Evolutionary conservation across 2,113 vertebrate species (phyloP).

Genomic region (Bufo bufo): DNA sequence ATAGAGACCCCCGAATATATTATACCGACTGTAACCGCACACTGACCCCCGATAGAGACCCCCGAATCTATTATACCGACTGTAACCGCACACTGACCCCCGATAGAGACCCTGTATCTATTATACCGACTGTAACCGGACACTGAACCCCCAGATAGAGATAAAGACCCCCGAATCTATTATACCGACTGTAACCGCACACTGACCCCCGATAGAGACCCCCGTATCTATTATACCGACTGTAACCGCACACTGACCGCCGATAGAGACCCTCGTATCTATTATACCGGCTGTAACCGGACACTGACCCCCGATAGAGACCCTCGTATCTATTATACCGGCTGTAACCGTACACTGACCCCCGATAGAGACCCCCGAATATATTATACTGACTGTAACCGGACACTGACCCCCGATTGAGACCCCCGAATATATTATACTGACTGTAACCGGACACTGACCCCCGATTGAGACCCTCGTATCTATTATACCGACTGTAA

Average conservation of each 20-base stretch:
- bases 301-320: neutral
- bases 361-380: neutral
- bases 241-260: too few relatives aligned
- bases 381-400: neutral
- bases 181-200: neutral
- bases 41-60: neutral
- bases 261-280: neutral
- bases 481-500: neutral
- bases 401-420: neutral
- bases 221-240: neutral
- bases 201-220: too few relatives aligned
- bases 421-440: neutral
- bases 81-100: neutral
- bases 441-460: neutral
- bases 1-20: neutral
- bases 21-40: neutral
- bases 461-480: neutral
- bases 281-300: neutral
- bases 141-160: neutral
- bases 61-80: neutral
- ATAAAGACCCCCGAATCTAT: neutral
- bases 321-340: neutral
- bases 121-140: too few relatives aligned
- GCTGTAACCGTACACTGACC: too few relatives aligned
- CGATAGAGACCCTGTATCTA: neutral